Base-by-base conservation (phyloP, 2,113 vertebrate genomes). In the Ophiodon elongatus region DNA sequence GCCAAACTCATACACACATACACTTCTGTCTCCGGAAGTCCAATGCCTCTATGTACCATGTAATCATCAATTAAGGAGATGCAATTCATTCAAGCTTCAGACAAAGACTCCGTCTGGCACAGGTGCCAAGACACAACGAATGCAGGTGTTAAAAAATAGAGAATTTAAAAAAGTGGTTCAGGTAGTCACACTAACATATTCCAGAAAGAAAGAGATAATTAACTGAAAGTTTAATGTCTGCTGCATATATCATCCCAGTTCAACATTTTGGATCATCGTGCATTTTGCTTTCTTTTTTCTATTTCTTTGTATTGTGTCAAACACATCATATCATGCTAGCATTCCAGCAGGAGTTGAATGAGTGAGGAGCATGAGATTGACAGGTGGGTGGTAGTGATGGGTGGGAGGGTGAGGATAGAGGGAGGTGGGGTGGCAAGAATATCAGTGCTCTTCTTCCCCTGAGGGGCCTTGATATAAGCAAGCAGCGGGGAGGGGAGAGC, bases 401-500 rank as follows among this genome's bases (percentile, higher is more conserved):
- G 35, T 80, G 52, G 79, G 73, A 79, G 83, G 71, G 25, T 80
- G 66, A 57, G 83, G 52, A 65, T 69, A 65, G 65, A 31, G 67
- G 15, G 19, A 47, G 62, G 70, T 79, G 80, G 54, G 62, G 73
- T 78, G 80, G 47, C 39, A 88, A 69, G 76, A 85, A 85, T 73
- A 82, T 90, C 80, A 69, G 74, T 87, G 93, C 73, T 83, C 29
- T 70, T 86, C 80, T 66, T 85, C 72, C 85, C 88, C 86, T 66
- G 35, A 91, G 86, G 88, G 86, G 56, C 76, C n/a, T 14, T 73
- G 86, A 91, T 86, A 88, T 79, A 83, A 76, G 80, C 64, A 88
- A 83, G 60, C 50, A 79, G 86, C 17, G 29, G 80, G 73, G 64
- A 85, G 74, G 56, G 62, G 85, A 88, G 76, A 92, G 92, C 94